These are phyloP conservation scores for Xylota sylvarum DNA, from an alignment of 2,888 invertebrate genomes.

Conservation along the genomic window DNA sequence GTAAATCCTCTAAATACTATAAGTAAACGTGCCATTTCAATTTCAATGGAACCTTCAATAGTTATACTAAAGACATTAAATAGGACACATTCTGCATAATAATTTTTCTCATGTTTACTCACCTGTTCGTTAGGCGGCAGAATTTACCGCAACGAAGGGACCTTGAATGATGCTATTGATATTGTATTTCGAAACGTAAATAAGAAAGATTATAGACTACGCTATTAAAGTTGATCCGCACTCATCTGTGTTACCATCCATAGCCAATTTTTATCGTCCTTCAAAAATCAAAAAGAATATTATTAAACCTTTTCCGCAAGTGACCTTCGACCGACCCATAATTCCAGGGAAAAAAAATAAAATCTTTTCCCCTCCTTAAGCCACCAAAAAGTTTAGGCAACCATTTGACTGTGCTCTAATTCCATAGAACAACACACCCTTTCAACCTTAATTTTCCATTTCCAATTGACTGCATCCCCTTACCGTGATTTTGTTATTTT, in stretches of 20 bases:
- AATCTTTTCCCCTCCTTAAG: not conserved
- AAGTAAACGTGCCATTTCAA: not conserved
- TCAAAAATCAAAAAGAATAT: not conserved
- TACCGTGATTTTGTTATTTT: constrained; percentile 1
- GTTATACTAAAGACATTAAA: not conserved
- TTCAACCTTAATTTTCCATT: constrained; percentile 35
- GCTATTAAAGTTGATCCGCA: not conserved
- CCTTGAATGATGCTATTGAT: too few relatives aligned
- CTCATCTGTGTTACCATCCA: too few relatives aligned
- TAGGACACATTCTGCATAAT: constrained; percentile 18
- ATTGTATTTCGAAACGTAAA: too few relatives aligned
- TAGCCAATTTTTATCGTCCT: not conserved
- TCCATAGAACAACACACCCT: constrained; percentile 30
- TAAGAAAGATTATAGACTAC: too few relatives aligned
- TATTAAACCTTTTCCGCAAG: not conserved
- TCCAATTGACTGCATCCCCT: constrained; percentile 29
- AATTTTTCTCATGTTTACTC: constrained; percentile 2
- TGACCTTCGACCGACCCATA: not conserved
- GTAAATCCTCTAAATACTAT: constrained; percentile 1
- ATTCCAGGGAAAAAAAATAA: too few relatives aligned
- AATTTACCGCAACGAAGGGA: not conserved
- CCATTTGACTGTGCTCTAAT: constrained; percentile 34
- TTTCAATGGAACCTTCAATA: constrained; percentile 22
- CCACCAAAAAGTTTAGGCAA: constrained; percentile 4
- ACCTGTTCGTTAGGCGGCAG: not conserved